Percentiles rank a stretch among this genome's conserved stretches.
phyloP scores from a whole-genome alignment of 2,113 vertebrate genomes.

The Eulacestoma nigropectus region DNA sequence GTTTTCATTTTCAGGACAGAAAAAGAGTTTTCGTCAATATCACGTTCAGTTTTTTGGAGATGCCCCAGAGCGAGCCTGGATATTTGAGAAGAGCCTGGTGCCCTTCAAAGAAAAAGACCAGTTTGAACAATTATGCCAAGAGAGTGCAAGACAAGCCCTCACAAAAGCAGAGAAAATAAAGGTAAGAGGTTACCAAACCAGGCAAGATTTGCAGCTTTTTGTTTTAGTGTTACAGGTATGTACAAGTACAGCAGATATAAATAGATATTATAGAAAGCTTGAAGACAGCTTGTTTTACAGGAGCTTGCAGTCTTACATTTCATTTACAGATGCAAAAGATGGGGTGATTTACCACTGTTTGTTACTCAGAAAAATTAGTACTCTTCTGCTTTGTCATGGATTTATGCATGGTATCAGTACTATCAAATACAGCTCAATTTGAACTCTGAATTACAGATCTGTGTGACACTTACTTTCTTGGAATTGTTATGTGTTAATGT shows the following conservation, averaged over 20 bases:
- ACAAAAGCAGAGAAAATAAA: conserved; percentile 81
- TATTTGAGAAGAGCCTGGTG: conserved; percentile 93
- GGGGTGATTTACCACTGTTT: not conserved
- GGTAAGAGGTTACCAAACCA: conserved; percentile 68
- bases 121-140: conserved; percentile 82
- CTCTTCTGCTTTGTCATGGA: not conserved
- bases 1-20: conserved; percentile 68
- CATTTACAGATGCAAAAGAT: not conserved
- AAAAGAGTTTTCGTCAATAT: conserved; percentile 83
- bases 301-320: not conserved
- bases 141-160: conserved; percentile 80
- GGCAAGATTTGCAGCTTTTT: not conserved
- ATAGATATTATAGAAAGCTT: not conserved
- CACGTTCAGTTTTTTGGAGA: conserved; percentile 97
- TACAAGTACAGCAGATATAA: not conserved
- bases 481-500: not conserved
- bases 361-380: not conserved
- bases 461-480: not conserved
- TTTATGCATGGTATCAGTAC: not conserved
- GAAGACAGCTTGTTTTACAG: not conserved
- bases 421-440: not conserved
- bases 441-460: not conserved
- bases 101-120: conserved; percentile 87
- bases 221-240: not conserved
- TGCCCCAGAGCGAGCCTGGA: conserved; percentile 90